Conservation (phyloP, 2,888 invertebrate species). For the Argyresthia goedartella region DNA sequence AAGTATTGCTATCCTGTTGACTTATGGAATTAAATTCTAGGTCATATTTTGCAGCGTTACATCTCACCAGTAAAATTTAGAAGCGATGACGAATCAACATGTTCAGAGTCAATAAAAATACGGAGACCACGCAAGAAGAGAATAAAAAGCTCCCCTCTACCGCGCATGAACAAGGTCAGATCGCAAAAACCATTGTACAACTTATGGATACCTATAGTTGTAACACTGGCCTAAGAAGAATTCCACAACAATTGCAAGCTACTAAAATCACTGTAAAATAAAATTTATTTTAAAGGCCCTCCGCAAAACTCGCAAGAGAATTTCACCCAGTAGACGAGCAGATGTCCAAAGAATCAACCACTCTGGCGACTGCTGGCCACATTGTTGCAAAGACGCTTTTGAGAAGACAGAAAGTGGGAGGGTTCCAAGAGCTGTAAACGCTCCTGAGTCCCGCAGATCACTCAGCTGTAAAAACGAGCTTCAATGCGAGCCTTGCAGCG, state of each 20-base stretch:
- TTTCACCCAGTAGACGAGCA: too few species aligned
- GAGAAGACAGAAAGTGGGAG: not conserved
- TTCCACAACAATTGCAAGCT: too few species aligned
- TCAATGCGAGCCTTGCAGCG: not conserved
- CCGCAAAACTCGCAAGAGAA: too few species aligned
- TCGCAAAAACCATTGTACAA: not conserved
- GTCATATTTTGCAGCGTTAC: conserved; percentile 64
- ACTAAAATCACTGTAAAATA: too few species aligned
- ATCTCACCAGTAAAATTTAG: conserved; percentile 53
- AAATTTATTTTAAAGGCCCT: too few species aligned
- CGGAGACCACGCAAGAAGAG: not conserved
- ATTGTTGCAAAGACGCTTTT: not conserved
- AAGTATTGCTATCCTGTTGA: not conserved
- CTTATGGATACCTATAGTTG: not conserved
- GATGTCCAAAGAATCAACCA: too few species aligned
- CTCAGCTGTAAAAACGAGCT: not conserved
- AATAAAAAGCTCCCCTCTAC: not conserved
- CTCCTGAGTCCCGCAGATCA: not conserved
- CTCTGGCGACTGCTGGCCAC: not conserved
- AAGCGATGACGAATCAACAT: conserved; percentile 26
- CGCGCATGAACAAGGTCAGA: not conserved
- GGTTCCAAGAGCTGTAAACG: not conserved
- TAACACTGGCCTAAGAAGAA: not conserved
- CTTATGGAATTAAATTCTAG: conserved; percentile 43
- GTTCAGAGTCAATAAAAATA: not conserved